Base-by-base conservation (phyloP, 2,888 invertebrate species). In the Gonocerus acuteangulatus region DNA sequence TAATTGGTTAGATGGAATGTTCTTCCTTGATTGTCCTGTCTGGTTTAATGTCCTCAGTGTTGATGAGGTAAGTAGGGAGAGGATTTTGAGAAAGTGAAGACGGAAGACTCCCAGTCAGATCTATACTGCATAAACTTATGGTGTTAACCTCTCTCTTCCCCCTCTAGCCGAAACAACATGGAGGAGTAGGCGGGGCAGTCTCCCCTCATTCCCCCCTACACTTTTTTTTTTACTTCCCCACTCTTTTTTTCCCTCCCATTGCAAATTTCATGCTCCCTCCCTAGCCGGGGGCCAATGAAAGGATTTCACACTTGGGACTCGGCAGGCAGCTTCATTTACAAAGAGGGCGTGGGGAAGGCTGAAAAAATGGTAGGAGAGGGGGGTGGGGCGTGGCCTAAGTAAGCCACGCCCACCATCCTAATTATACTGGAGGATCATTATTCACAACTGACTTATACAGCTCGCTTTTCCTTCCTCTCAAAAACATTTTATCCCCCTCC, bases 371-470 rank as follows among this genome's bases (percentile, higher is more conserved):
- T 49, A 59, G 59, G 62, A 63, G 54, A 60, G 63, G 63, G 36
- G 47, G 36, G 16, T 18, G 39, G 9, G 54, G 47, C 36, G 47
- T 36, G 48, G 57, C 21, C 42, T 19, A 51, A 23, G 7, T 32
- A 47, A 54, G 54, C 60, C 42, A 54, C 57, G 57, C 57, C 57
- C 44, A 11, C 32, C 42, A 39, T 52, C 52, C 57, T 57, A 57
- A 57, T 57, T 57, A 57, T 57, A 57, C 45, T 27, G 56, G 56
- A 47, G 56, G 56, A 48, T 64, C 63, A 67, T 67, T 67, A 67
- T 63, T 67, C 67, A 67, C 66, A 67, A 64, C 62, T 67, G 67
- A 67, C 67, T 67, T 67, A 67, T 64, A 67, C 67, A 65, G 47
- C 62, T 57, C 59, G 59, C 62, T 62, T 66, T 67, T 66, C 64